Percentiles rank a stretch among this genome's conserved stretches.
Evolutionary conservation across 2,797 vertebrate genomes (phyloP).

Genomic region (Trematocara caparti): DNA sequence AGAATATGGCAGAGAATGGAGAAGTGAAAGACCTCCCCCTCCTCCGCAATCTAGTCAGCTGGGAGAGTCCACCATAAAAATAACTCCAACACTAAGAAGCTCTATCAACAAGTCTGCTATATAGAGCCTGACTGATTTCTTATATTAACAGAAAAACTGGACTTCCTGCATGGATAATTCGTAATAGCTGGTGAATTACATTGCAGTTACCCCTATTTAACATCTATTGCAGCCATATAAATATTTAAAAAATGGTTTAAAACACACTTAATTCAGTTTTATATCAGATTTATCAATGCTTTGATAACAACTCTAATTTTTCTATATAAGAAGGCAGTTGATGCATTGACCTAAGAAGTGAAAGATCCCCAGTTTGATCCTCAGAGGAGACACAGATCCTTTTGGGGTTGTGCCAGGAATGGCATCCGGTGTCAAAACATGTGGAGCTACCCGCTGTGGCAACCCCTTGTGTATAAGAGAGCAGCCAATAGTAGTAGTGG

Average conservation of each 20-base stretch:
- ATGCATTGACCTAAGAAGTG: background rate
- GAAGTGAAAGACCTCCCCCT: conserved; percentile 47
- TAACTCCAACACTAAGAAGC: conserved; percentile 31
- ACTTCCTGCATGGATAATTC: background rate
- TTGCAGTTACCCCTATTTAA: background rate
- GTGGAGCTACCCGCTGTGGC: background rate
- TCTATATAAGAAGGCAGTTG: background rate
- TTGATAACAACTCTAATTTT: background rate
- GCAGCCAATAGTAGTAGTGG: background rate
- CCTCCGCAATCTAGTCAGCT: conserved; percentile 37
- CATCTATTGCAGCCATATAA: background rate
- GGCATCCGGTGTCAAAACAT: background rate
- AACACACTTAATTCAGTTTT: background rate
- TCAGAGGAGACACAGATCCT: background rate
- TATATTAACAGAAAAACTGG: background rate
- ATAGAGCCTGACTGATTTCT: background rate
- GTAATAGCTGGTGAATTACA: background rate
- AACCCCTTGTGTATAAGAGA: background rate
- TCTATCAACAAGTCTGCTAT: conserved; percentile 52
- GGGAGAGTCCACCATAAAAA: conserved; percentile 48
- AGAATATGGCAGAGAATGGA: conserved; percentile 51
- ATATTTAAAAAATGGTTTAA: background rate
- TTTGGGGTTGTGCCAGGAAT: background rate
- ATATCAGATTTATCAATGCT: background rate
- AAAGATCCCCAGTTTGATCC: background rate